Base-by-base conservation (phyloP, 2,113 vertebrate species). In the Chaetodon auriga region DNA sequence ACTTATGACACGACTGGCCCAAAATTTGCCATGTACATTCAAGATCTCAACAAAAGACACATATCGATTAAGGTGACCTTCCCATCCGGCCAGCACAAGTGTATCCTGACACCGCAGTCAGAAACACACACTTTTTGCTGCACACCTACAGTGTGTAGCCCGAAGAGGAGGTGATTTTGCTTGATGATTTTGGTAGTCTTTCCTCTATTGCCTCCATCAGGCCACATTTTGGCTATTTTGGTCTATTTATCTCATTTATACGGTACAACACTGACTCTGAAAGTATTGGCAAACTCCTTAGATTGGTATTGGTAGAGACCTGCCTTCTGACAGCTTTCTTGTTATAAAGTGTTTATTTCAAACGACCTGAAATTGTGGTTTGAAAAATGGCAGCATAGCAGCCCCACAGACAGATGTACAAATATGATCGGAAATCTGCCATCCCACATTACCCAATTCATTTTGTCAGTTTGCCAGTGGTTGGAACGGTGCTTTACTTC, bases 41-140 rank as follows among this genome's bases (percentile, higher is more conserved):
- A 61, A 49, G 18, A 15, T 21, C 12, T 43, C 18, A 35, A 57
- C 30, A 75, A 75, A 72, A 76, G 13, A 57, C 58, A 46, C 15
- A n/a, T 30, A 63, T 76, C 41, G 72, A 80, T 80, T 71, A 49
- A 23, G 14, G 7, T 53, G 54, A 71, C 53, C 35, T 81, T 73
- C 43, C 43, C 45, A 41, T 36, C 43, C 30, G 16, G n/a, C 35
- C 15, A 74, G 18, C 30, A 54, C 30, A 30, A 30, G 62, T 78
- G 68, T 12, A 36, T 71, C 16, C 51, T 75, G 48, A 82, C 30
- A 43, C 14, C 15, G 25, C 41, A 19, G 54, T 51, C 1, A 3
- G 41, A 68, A 49, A 53, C 23, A 55, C 36, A 62, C 21, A 53
- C 18, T 19, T 25, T 45, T 7, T 57, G 25, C 68, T n/a, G 35